Evolutionary conservation across 2,888 invertebrate species (phyloP).

Genomic region (Caenorhabditis imperialis): DNA sequence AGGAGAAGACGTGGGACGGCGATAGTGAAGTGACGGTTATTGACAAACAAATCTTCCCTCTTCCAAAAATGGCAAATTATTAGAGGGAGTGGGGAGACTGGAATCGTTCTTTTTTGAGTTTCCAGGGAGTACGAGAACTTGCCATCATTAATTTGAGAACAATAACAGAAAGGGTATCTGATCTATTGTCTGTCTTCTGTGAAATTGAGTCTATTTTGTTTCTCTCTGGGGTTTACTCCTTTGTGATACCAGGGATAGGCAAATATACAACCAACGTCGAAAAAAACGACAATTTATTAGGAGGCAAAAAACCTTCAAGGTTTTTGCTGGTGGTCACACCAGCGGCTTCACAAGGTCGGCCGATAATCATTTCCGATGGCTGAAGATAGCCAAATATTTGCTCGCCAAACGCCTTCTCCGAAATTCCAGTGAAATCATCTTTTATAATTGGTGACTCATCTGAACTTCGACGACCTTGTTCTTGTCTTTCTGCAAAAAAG

Average conservation of each 20-base stretch:
- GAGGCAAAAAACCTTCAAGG: conserved; percentile 17
- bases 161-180: conserved; percentile 29
- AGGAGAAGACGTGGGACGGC: conserved; percentile 6
- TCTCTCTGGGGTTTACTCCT: conserved; percentile 2
- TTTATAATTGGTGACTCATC: conserved; percentile 36
- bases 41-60: conserved; percentile 43
- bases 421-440: conserved; percentile 22
- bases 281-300: conserved; percentile 49
- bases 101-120: no score
- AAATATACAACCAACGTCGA: conserved; percentile 26
- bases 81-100: conserved; percentile 1
- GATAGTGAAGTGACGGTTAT: conserved; percentile 21
- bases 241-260: background rate
- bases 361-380: background rate
- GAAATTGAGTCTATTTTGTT: no score
- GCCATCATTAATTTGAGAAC: conserved; percentile 34
- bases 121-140: conserved; percentile 14
- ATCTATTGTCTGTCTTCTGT: conserved; percentile 16
- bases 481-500: no score
- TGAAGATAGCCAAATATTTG: conserved; percentile 29
- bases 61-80: conserved; percentile 18
- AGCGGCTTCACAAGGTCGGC: conserved; percentile 36
- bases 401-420: conserved; percentile 9
- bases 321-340: conserved; percentile 28
- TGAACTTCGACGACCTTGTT: background rate